A percentile compares a stretch with the other conserved stretches of the same genome.
Evolutionary conservation across 2,888 invertebrate species (phyloP).

Genomic region (Dermolepida albohirtum): DNA sequence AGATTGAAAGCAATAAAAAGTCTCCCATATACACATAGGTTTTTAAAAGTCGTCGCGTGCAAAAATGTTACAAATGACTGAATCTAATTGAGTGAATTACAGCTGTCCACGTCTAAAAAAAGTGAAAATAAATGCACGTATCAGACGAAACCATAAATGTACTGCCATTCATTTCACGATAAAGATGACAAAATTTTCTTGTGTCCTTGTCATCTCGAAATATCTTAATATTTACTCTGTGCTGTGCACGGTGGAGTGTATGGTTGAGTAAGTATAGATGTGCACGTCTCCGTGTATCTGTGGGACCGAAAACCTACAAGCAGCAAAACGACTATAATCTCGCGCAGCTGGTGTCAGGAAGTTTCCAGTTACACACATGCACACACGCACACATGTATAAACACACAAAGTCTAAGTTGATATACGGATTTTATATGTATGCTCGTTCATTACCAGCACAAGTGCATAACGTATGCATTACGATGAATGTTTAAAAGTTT

Average conservation of each 20-base stretch:
- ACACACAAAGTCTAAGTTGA: conserved; percentile 5
- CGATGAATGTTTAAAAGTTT: not conserved
- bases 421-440: conserved; percentile 11
- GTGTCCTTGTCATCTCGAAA: no score
- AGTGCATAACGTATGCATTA: not conserved
- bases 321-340: conserved; percentile 54
- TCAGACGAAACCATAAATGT: no score
- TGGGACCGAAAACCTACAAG: conserved; percentile 56
- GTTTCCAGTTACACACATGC: conserved; percentile 61
- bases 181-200: no score
- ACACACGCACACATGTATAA: conserved; percentile 1
- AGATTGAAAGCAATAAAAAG: no score
- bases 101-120: not conserved
- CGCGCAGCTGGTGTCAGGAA: conserved; percentile 61
- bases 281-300: conserved; percentile 39
- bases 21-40: no score
- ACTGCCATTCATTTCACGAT: no score
- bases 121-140: no score
- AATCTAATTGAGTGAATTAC: conserved; percentile 11
- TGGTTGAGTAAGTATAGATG: no score
- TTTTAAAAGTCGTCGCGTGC: conserved; percentile 8
- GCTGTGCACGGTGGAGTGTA: no score
- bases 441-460: conserved; percentile 3
- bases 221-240: no score
- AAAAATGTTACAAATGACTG: conserved; percentile 11